Evolutionary conservation across 2,888 invertebrate genomes (phyloP), one percentile per base, ranked within the genome.

Genomic region (Xylocampa areola): DNA sequence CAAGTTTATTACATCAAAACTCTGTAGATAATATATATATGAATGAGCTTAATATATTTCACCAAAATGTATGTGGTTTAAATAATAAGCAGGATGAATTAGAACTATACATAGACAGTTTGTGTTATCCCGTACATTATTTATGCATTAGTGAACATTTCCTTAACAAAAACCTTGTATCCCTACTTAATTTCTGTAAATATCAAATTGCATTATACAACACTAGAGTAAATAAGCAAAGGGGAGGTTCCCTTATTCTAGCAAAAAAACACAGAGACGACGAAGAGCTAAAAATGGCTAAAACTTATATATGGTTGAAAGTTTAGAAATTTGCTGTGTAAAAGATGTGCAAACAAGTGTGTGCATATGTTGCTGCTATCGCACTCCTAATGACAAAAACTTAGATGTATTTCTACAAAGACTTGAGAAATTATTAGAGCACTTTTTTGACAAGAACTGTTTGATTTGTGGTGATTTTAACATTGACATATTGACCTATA

Each of bases 121-220:
- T 48, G 7, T 4, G 4, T 10, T n/a, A 0, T 13, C 36, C 17
- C 0, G 1, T 19, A 7, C 16, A 43, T 29, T 49, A 36, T 23
- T 1, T 55, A 11, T 54, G 54, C 13, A 43, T 49, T 17, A 30
- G 35, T 16, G 55, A 55, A 8, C 48, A 55, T 17, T 55, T 55
- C 32, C 32, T 49, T 23, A 55, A 36, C n/a, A 29, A 49, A 1
- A 17, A 48, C 11, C 29, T 36, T 7, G 41, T 47, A 5, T 2
- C 19, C n/a, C 27, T 54, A 13, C 19, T 54, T 25, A 54, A 54
- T 16, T 8, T 54, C 19, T 21, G 27, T 2, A 45, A 53, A 4
- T 36, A 36, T 13, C 25, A 17, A 17, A 23, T 48, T 4, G 41
- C 36, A 13, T 41, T 48, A n/a, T 54, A 41, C 23, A 48, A 54